These are phyloP conservation scores for Brachynemurus nebulosus DNA, from an alignment of 2,888 invertebrate genomes.

Conservation along the genomic window DNA sequence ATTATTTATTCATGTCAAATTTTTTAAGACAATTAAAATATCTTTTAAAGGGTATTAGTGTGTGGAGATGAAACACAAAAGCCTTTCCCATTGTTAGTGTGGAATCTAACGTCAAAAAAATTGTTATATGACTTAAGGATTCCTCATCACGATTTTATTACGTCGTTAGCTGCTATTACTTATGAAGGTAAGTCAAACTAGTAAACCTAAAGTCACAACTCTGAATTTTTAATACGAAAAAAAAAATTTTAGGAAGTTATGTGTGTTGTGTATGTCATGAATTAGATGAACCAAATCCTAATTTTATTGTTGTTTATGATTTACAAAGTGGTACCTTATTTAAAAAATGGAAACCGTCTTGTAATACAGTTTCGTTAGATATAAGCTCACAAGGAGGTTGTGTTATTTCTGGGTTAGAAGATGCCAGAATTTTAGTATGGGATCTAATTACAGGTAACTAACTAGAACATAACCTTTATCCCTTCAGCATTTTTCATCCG, in stretches of 20 bases:
- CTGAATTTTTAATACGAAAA: no score
- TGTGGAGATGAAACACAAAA: slow-evolving; percentile 89
- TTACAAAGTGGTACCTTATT: slow-evolving; percentile 79
- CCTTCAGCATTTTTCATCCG: no score
- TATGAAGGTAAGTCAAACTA: slow-evolving; percentile 63
- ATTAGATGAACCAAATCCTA: slow-evolving; percentile 64
- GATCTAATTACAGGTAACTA: slow-evolving; percentile 61
- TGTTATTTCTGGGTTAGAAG: slow-evolving; percentile 71
- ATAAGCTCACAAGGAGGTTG: slow-evolving; percentile 73
- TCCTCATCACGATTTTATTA: slow-evolving; percentile 79
- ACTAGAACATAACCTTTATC: no score
- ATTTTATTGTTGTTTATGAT: slow-evolving; percentile 84
- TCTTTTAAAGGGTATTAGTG: slow-evolving; percentile 52
- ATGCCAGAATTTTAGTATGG: slow-evolving; percentile 73
- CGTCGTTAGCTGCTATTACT: slow-evolving; percentile 70
- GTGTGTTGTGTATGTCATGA: slow-evolving; percentile 57
- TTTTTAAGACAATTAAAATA: slow-evolving; percentile 2
- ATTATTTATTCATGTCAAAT: slow-evolving; percentile 4
- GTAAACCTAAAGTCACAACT: no score
- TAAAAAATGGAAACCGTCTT: slow-evolving; percentile 83
- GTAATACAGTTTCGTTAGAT: slow-evolving; percentile 70
- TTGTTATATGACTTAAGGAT: slow-evolving; percentile 76
- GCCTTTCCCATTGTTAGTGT: slow-evolving; percentile 78
- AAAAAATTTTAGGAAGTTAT: slow-evolving; percentile 45
- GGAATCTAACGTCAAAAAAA: slow-evolving; percentile 74